These are phyloP conservation scores for Linepithema humile DNA, from an alignment of 1,140 invertebrate genomes.

Conservation along the genomic window DNA sequence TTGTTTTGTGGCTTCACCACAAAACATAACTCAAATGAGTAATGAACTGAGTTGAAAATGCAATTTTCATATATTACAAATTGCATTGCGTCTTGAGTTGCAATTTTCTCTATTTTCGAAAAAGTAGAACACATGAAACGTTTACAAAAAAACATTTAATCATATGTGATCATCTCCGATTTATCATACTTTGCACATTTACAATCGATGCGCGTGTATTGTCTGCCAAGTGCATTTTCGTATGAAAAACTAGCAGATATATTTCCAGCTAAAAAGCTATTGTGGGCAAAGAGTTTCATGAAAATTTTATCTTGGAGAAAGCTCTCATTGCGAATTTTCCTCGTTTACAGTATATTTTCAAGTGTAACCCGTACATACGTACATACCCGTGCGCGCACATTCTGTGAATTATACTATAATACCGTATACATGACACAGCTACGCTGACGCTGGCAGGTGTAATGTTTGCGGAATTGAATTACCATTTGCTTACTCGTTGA, in stretches of 20 bases:
- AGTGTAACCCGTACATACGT: not conserved
- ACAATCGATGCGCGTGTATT: not conserved
- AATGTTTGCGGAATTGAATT: slow-evolving; percentile 56
- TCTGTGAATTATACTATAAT: slow-evolving; percentile 27
- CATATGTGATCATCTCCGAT: not conserved
- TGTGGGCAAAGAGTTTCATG: not conserved
- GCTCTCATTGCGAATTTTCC: not conserved
- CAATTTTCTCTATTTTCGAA: not conserved
- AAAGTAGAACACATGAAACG: not conserved
- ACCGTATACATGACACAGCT: slow-evolving; percentile 8
- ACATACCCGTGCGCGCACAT: not conserved
- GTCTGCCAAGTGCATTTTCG: not conserved
- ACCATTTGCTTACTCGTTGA: slow-evolving; percentile 29
- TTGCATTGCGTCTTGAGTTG: not conserved
- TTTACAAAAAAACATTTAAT: slow-evolving; percentile 15
- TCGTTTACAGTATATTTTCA: not conserved
- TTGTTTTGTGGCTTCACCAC: not conserved
- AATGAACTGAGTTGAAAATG: not conserved
- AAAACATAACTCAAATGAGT: not conserved
- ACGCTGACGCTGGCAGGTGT: slow-evolving; percentile 30
- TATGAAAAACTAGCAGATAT: not conserved
- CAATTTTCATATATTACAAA: not conserved
- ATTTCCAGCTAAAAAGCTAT: not conserved
- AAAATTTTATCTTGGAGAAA: slow-evolving; percentile 12
- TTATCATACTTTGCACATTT: not conserved